Percentiles rank a stretch among this genome's conserved stretches.
These are phyloP conservation scores for Acanthococcus lagerstroemiae DNA, from an alignment of 2,888 invertebrate species.

Conservation along the genomic window DNA sequence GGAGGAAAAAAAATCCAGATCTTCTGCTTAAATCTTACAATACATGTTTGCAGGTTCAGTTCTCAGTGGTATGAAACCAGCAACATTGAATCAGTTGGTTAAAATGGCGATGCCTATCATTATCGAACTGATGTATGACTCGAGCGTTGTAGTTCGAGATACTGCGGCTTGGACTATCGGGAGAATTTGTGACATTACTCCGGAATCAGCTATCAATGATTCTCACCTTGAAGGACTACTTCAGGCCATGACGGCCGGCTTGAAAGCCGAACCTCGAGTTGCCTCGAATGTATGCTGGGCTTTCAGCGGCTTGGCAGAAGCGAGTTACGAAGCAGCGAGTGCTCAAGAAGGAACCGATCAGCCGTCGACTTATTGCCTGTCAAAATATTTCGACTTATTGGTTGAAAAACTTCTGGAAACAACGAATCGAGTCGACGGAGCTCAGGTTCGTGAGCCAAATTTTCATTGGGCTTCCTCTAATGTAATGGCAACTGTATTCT, in stretches of 20 bases:
- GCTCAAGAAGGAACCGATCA: constrained; percentile 53
- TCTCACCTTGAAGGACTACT: constrained; percentile 67
- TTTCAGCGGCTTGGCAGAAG: constrained; percentile 86
- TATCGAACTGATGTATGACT: constrained; percentile 88
- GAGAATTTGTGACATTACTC: constrained; percentile 92
- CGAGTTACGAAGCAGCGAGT: constrained; percentile 74
- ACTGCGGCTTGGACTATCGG: constrained; percentile 98
- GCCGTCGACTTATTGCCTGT: constrained; percentile 87
- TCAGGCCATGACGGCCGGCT: constrained; percentile 70
- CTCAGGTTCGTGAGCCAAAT: constrained; percentile 43
- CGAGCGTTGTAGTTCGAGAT: constrained; percentile 86
- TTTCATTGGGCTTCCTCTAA: background rate
- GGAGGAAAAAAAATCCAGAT: background rate
- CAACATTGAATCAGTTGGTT: constrained; percentile 79
- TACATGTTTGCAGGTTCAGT: constrained; percentile 46
- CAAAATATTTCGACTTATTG: constrained; percentile 87
- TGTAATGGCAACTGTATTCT: background rate
- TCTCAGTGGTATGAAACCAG: constrained; percentile 76
- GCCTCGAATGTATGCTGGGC: constrained; percentile 99
- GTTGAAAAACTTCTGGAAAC: constrained; percentile 83
- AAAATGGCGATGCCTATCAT: constrained; percentile 94
- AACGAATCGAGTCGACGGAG: constrained; percentile 87
- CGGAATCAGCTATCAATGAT: constrained; percentile 79
- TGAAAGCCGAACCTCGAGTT: constrained; percentile 89
- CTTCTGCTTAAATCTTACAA: background rate